A percentile compares a stretch with the other conserved stretches of the same genome.
phyloP scores from a whole-genome alignment of 1,140 invertebrate species.

The Drosophila yakuba region DNA sequence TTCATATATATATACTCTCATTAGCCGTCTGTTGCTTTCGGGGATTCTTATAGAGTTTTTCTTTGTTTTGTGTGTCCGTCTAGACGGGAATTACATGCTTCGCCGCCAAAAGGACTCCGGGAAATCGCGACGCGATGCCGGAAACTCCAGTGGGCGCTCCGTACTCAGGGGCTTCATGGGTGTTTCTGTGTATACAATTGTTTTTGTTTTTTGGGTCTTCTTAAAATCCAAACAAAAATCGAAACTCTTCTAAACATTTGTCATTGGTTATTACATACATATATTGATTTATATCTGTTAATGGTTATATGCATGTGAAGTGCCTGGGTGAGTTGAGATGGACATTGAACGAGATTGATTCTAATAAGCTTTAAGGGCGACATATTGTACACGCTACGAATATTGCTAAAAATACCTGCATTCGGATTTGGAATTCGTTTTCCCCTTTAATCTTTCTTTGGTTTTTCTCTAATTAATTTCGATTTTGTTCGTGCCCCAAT shows the following conservation, averaged over 20 bases:
- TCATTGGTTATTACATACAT: slow-evolving; percentile 53
- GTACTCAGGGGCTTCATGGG: slow-evolving; percentile 15
- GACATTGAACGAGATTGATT: slow-evolving; percentile 61
- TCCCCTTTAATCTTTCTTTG: background rate
- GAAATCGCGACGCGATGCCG: slow-evolving; percentile 1
- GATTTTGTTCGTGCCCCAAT: slow-evolving; percentile 46
- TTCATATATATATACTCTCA: slow-evolving; percentile 70
- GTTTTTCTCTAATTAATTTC: slow-evolving; percentile 18
- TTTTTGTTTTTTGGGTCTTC: slow-evolving; percentile 17
- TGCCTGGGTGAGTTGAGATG: slow-evolving; percentile 36
- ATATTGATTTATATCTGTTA: slow-evolving; percentile 55
- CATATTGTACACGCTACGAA: slow-evolving; percentile 79
- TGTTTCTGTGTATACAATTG: slow-evolving; percentile 49
- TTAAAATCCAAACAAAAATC: slow-evolving; percentile 58
- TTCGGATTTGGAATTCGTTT: slow-evolving; percentile 39
- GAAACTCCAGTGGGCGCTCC: background rate
- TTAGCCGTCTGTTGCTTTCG: slow-evolving; percentile 38
- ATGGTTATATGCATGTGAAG: slow-evolving; percentile 79
- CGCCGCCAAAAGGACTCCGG: background rate
- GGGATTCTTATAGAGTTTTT: slow-evolving; percentile 31
- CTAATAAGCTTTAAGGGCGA: slow-evolving; percentile 71
- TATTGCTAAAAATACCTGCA: slow-evolving; percentile 81
- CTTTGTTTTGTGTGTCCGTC: slow-evolving; percentile 24
- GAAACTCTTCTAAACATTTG: slow-evolving; percentile 62
- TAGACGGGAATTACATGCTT: background rate